These are phyloP conservation scores for Bubo bubo DNA, from an alignment of 2,113 vertebrate species.

Conservation along the genomic window DNA sequence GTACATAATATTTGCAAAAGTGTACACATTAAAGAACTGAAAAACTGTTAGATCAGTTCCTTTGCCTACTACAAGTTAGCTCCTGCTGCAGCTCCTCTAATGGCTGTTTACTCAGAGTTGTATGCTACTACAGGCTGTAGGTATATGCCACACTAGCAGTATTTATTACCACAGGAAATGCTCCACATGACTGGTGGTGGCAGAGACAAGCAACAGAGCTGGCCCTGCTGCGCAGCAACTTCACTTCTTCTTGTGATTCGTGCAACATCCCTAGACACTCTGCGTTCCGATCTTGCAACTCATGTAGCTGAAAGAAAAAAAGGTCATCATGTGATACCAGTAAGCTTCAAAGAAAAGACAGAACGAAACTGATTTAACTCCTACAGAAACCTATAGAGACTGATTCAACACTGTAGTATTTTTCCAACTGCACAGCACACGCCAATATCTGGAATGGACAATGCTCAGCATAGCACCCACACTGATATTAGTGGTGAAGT, in stretches of 20 bases:
- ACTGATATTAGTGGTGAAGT: neutral
- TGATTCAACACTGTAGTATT: neutral
- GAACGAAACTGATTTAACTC: neutral
- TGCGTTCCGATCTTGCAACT: slow-evolving; percentile 87
- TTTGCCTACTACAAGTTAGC: neutral
- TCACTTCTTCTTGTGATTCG: slow-evolving; percentile 93
- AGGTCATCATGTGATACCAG: neutral
- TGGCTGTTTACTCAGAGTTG: neutral
- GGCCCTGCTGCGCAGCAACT: slow-evolving; percentile 84
- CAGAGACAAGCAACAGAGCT: slow-evolving; percentile 79
- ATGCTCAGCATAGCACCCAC: accelerated
- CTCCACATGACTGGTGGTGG: slow-evolving; percentile 75
- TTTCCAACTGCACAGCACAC: neutral
- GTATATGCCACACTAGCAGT: accelerated
- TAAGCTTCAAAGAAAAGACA: neutral
- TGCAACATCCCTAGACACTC: slow-evolving; percentile 96
- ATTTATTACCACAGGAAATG: slow-evolving; percentile 86
- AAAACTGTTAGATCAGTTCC: neutral
- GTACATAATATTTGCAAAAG: neutral
- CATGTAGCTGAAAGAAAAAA: slow-evolving; percentile 83
- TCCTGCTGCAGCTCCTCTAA: neutral
- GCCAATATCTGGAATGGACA: neutral
- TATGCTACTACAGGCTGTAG: neutral
- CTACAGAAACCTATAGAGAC: neutral
- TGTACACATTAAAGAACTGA: neutral